Conservation (phyloP, 2,888 invertebrate species). For the Spisula subtruncata region DNA sequence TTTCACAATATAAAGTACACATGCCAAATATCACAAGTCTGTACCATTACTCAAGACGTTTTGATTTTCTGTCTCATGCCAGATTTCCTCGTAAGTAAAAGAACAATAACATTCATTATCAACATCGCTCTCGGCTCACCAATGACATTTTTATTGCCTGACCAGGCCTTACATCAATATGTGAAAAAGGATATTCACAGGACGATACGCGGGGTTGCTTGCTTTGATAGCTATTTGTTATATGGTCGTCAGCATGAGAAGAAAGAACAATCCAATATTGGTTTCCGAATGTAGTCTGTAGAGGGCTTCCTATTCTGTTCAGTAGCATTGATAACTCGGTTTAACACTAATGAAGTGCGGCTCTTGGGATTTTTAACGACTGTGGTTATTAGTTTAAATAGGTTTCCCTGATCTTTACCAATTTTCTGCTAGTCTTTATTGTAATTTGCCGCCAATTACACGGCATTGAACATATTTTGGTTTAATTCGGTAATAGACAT, state of each 20-base stretch:
- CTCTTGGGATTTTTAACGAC: constrained; percentile 69
- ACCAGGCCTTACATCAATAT: constrained; percentile 20
- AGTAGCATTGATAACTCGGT: constrained; percentile 39
- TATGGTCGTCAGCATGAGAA: background rate
- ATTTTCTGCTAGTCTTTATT: constrained; percentile 66
- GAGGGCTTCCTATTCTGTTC: constrained; percentile 40
- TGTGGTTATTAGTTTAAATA: constrained; percentile 70
- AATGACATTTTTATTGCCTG: constrained; percentile 36
- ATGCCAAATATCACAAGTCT: constrained; percentile 4
- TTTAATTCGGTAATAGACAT: constrained; percentile 39
- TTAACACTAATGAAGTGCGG: constrained; percentile 67
- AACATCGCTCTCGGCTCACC: background rate
- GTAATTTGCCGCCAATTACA: constrained; percentile 65
- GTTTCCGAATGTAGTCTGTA: constrained; percentile 32
- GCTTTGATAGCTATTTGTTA: constrained; percentile 53
- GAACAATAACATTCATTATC: constrained; percentile 35
- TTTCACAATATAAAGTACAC: background rate
- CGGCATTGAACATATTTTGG: constrained; percentile 38
- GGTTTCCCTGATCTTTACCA: constrained; percentile 70
- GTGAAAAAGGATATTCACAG: background rate
- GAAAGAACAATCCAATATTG: constrained; percentile 47
- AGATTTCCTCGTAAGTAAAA: too few species aligned
- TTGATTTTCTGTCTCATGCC: too few species aligned
- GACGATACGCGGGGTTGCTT: constrained; percentile 6
- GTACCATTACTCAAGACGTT: constrained; percentile 10